Evolutionary conservation across 2,113 vertebrate species (phyloP).

Genomic region (Rhinoderma darwinii): DNA sequence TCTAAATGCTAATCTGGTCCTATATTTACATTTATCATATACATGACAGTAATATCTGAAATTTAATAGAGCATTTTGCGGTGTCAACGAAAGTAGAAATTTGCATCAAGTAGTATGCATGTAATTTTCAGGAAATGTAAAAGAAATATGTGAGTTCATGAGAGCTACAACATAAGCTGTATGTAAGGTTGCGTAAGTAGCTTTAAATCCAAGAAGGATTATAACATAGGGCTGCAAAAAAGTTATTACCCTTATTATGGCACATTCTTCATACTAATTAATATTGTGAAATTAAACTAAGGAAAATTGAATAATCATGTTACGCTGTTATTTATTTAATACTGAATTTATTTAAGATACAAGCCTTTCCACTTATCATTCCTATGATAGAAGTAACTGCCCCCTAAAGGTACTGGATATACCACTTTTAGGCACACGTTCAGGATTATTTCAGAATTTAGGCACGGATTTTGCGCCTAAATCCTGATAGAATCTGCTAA

Average conservation of each 20-base stretch:
- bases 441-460: too few relatives aligned
- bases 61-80: slow-evolving; percentile 24
- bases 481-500: too few relatives aligned
- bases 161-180: background rate
- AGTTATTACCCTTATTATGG: background rate
- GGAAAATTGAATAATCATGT: too few relatives aligned
- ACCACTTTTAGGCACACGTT: too few relatives aligned
- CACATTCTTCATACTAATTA: background rate
- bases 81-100: slow-evolving; percentile 7
- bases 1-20: background rate
- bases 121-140: slow-evolving; percentile 9
- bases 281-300: background rate
- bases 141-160: slow-evolving; percentile 14
- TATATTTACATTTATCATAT: slow-evolving; percentile 20
- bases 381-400: too few relatives aligned
- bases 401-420: too few relatives aligned
- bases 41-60: slow-evolving; percentile 15
- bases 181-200: background rate
- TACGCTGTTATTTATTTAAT: too few relatives aligned
- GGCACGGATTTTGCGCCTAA: too few relatives aligned
- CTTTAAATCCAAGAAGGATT: background rate
- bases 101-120: slow-evolving; percentile 25
- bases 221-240: background rate
- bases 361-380: too few relatives aligned
- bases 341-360: too few relatives aligned